Base-by-base conservation (phyloP, 2,113 vertebrate genomes). In the Eretmochelys imbricata region DNA sequence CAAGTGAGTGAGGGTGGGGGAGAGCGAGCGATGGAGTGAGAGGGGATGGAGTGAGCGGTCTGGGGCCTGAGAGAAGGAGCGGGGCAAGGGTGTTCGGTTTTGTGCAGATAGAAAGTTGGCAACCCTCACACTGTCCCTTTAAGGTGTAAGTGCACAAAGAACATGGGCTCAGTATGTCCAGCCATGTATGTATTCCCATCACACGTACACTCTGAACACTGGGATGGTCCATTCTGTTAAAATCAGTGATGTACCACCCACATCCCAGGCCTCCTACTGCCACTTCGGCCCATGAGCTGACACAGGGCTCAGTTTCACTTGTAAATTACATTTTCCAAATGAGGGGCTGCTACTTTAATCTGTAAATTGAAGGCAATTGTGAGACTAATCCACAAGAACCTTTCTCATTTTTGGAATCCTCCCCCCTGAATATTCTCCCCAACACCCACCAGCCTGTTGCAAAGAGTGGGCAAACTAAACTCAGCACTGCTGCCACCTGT, bases 351-450 rank as follows among this genome's bases (percentile, higher is more conserved):
- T 42, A 16, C 12, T 46, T 46, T 42, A 25, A 78, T 78, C 24
- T 16, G 75, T 48, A 14, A 14, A 78, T 48, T 65, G 62, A 85
- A 85, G 57, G 83, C 55, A 29, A 49, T 46, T 14, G 29, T 50
- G 54, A n/a, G 82, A 54, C 65, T 82, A 80, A 53, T 55, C 3
- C 55, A 48, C 25, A n/a, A 91, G 89, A 84, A 82, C 42, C 46
- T 54, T 7, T 78, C 22, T 65, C 31, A 62, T 59, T 62, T 49
- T 29, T 27, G 57, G 80, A 69, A n/a, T 31, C 72, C 78, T 59
- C 48, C 42, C 38, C 54, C 1, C 0, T 1, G 4, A 9, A 31
- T 4, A 54, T 1, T 0, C 8, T 2, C 1, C 3, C 5, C n/a
- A 31, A 38, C 50, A 72, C n/a, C 59, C 49, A 57, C 53, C 50